Conservation (phyloP, 2,113 vertebrate species). For the Ictalurus punctatus region DNA sequence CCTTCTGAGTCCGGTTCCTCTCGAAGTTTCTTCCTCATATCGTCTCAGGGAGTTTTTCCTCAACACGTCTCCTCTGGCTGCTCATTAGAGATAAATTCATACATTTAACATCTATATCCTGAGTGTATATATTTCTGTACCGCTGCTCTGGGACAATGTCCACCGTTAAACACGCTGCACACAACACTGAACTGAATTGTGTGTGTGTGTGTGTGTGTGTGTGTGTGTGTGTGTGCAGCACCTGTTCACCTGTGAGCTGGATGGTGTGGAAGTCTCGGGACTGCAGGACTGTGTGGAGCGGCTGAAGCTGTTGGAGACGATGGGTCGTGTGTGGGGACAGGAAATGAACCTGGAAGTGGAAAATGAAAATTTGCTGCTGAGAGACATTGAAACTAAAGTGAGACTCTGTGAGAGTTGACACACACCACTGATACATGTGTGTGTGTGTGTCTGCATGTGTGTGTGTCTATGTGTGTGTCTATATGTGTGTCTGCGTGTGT, state of each 20-base stretch:
- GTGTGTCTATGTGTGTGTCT: background rate
- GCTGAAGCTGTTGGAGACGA: constrained; percentile 74
- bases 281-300: constrained; percentile 73
- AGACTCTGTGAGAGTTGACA: constrained; percentile 14
- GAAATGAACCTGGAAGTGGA: constrained; percentile 79
- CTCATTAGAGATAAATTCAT: no score
- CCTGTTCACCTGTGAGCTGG: constrained; percentile 80
- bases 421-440: background rate
- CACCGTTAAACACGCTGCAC: no score
- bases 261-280: constrained; percentile 67
- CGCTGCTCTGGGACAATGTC: no score
- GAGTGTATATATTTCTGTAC: no score
- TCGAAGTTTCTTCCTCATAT: background rate
- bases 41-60: background rate
- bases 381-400: constrained; percentile 84
- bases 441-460: background rate
- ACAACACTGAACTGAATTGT: background rate
- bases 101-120: no score
- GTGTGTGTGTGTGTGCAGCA: constrained; percentile 71
- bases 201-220: constrained; percentile 7
- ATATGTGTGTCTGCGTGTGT: background rate
- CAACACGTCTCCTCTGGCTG: background rate
- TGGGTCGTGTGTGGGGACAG: constrained; percentile 87
- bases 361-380: constrained; percentile 73
- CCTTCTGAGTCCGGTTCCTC: background rate